Evolutionary conservation across 2,113 vertebrate species (phyloP).

Genomic region (Ammodytes marinus): DNA sequence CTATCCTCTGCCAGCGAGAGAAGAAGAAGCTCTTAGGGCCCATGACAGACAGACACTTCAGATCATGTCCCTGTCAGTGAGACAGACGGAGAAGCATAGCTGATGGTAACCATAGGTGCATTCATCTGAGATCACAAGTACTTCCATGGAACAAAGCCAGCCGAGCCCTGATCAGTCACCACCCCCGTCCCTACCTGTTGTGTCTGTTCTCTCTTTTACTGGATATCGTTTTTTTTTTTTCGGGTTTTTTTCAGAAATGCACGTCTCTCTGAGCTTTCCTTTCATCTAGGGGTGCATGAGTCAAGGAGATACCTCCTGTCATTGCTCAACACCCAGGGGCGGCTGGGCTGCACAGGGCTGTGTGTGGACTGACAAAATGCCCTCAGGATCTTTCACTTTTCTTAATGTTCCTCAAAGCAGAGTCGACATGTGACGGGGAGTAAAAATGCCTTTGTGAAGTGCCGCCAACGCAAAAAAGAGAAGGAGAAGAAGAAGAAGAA

Average conservation of each 20-base stretch:
- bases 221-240: conserved; percentile 58
- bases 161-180: conserved; percentile 75
- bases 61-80: conserved; percentile 56
- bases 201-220: conserved; percentile 64
- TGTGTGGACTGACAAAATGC: conserved; percentile 73
- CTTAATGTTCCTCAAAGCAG: conserved; percentile 75
- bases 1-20: conserved; percentile 40
- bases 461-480: conserved; percentile 18
- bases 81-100: conserved; percentile 41
- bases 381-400: conserved; percentile 73
- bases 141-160: conserved; percentile 71
- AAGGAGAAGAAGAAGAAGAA: conserved; percentile 14
- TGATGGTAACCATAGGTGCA: conserved; percentile 68
- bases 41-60: conserved; percentile 57
- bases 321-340: conserved; percentile 72
- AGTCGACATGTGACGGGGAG: conserved; percentile 67
- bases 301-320: conserved; percentile 79
- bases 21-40: conserved; percentile 51
- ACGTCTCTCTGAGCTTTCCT: conserved; percentile 67
- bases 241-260: conserved; percentile 62
- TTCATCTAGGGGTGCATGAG: conserved; percentile 73
- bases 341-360: conserved; percentile 51
- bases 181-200: conserved; percentile 73
- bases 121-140: conserved; percentile 74
- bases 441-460: conserved; percentile 75